Base-by-base conservation (phyloP, 2,888 invertebrate species). In the Blomia tropicalis region DNA sequence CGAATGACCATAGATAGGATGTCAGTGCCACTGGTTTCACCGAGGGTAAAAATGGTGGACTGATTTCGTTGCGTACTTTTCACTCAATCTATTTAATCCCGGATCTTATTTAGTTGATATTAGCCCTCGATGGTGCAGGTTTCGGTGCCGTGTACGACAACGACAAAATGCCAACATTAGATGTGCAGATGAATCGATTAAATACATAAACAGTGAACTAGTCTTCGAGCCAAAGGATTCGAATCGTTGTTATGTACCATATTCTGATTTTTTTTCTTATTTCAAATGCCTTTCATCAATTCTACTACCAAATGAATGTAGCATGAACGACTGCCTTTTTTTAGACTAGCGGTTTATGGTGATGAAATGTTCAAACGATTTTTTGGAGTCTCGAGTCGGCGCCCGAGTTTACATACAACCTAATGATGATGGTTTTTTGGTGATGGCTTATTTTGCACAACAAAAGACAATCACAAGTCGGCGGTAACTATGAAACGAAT, bases 101-200 rank as follows among this genome's bases (percentile, higher is more conserved):
- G n/a, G n/a, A n/a, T n/a, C n/a, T n/a, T n/a, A n/a, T n/a, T n/a
- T n/a, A n/a, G n/a, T n/a, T n/a, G n/a, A n/a, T n/a, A n/a, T 36
- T 36, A 11, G 7, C 7, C 36, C 36, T 36, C 36, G 36, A 17
- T 36, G 36, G 17, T 36, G 36, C 36, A 36, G 7, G 36, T 36
- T 36, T 36, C 36, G 36, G 36, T 36, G 36, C 17, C 36, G 36
- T 11, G 36, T 36, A 7, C 36, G 36, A 36, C 36, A 36, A 11
- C 36, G 17, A 36, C 36, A 17, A 36, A 36, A 36, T 36, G 36
- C 36, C 36, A 36, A 11, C 36, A 36, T 36, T 17, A 36, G 36
- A 36, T 36, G 22, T 11, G 51, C 51, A 47, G 51, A 47, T 47
- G 51, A 47, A 47, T 47, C 51, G 51, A 47, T 47, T 47, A 47